Evolutionary conservation across 2,113 vertebrate genomes (phyloP).

Genomic region (Cisticola juncidis): DNA sequence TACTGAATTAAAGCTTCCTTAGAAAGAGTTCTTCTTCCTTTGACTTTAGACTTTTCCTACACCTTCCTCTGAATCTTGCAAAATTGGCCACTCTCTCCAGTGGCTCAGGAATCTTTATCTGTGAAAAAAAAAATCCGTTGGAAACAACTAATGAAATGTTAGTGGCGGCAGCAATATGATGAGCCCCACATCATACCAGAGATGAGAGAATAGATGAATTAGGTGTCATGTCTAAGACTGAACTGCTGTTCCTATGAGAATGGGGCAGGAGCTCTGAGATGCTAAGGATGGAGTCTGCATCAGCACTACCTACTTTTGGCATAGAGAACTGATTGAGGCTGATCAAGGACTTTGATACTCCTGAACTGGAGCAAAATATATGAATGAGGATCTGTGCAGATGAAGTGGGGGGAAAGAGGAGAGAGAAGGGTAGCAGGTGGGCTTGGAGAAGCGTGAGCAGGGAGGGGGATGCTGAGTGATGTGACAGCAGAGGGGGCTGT

Average conservation of each 20-base stretch:
- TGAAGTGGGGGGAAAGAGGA: neutral
- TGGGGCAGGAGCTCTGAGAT: neutral
- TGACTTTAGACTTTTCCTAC: neutral
- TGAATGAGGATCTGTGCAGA: neutral
- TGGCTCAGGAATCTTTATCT: neutral
- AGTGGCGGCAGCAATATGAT: neutral
- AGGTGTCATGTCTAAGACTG: neutral
- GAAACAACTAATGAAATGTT: neutral
- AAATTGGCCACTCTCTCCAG: neutral
- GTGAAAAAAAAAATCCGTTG: neutral
- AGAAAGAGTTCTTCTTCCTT: neutral
- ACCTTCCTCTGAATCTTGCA: neutral
- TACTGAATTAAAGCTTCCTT: neutral
- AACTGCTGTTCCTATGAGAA: neutral
- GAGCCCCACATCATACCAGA: neutral
- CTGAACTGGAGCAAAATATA: neutral
- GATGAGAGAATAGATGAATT: neutral
- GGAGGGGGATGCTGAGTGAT: neutral
- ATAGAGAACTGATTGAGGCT: neutral
- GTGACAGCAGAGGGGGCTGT: neutral
- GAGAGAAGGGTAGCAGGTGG: neutral
- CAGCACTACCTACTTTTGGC: neutral
- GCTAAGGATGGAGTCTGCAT: neutral
- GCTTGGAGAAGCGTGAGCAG: neutral
- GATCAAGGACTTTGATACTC: neutral